These are phyloP conservation scores for Xestobium rufovillosum DNA, from an alignment of 2,888 invertebrate species.

Conservation along the genomic window DNA sequence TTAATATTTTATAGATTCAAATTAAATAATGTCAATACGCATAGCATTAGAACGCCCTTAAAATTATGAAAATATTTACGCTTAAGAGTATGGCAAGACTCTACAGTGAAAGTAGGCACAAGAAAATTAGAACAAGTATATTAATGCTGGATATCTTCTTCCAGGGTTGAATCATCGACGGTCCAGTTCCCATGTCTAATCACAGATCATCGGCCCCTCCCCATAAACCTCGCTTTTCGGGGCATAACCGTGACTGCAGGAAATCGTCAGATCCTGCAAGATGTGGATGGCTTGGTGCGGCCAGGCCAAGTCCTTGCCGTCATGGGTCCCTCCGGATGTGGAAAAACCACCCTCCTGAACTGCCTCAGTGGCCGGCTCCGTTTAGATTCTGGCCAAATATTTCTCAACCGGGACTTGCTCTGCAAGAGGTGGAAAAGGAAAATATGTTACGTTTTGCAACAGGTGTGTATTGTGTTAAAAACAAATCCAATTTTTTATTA, in stretches of 20 bases:
- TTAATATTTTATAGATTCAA: no score
- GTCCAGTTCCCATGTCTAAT: constrained; percentile 54
- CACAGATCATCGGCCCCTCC: constrained; percentile 48
- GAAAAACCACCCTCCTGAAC: constrained; percentile 73
- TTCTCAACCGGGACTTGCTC: constrained; percentile 38
- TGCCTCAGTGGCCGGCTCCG: constrained; percentile 64
- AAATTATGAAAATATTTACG: no score
- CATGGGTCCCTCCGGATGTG: constrained; percentile 74
- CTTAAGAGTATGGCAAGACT: no score
- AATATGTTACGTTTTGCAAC: constrained; percentile 75
- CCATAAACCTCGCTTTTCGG: constrained; percentile 60
- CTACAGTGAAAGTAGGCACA: no score
- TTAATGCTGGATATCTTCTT: no score
- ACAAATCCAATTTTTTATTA: no score
- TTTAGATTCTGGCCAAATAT: constrained; percentile 54
- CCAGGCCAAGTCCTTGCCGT: constrained; percentile 73
- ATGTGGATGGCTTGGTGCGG: constrained; percentile 65
- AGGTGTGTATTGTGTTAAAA: no score
- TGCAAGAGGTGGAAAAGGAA: constrained; percentile 49
- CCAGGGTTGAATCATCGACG: constrained; percentile 53
- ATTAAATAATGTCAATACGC: no score
- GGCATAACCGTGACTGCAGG: constrained; percentile 51
- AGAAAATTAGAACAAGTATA: no score
- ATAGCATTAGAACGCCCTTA: no score
- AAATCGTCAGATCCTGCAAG: constrained; percentile 53